Evolutionary conservation across 2,797 vertebrate species (phyloP).

Genomic region (Channallabes apus): DNA sequence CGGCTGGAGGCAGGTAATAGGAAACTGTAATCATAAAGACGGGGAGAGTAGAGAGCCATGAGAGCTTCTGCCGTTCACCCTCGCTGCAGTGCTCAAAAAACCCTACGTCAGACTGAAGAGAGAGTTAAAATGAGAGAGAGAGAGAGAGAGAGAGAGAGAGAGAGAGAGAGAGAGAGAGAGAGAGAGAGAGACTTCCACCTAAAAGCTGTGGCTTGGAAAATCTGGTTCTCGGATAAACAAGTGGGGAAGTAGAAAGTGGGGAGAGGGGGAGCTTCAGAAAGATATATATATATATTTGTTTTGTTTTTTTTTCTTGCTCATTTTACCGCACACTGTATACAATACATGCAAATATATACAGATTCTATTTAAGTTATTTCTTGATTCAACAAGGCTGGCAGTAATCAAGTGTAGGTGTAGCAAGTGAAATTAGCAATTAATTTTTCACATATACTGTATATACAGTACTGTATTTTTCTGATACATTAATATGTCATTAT

Average conservation of each 20-base stretch:
- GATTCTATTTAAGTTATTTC: too few relatives aligned
- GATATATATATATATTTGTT: background rate
- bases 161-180: slow-evolving; percentile 23
- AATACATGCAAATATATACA: too few relatives aligned
- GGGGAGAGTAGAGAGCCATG: slow-evolving; percentile 64
- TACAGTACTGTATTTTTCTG: background rate
- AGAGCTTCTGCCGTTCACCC: slow-evolving; percentile 67
- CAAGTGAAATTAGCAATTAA: too few relatives aligned
- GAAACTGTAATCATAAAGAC: slow-evolving; percentile 77
- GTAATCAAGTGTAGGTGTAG: too few relatives aligned
- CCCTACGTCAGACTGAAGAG: slow-evolving; percentile 14
- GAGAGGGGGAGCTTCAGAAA: slow-evolving; percentile 1
- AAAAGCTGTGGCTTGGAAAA: slow-evolving; percentile 39
- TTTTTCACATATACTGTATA: too few relatives aligned
- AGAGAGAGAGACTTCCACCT: slow-evolving; percentile 41
- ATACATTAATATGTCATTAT: slow-evolving; percentile 17
- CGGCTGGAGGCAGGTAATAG: slow-evolving; percentile 78
- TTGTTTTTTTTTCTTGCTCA: too few relatives aligned
- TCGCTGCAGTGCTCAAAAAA: slow-evolving; percentile 46
- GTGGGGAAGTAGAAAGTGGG: background rate
- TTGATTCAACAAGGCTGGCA: too few relatives aligned
- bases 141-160: too few relatives aligned
- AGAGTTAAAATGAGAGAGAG: slow-evolving; percentile 35
- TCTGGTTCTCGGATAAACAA: slow-evolving; percentile 40
- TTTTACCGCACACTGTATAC: too few relatives aligned